phyloP scores from a whole-genome alignment of 2,888 invertebrate species.

The Ethmia dodecea region DNA sequence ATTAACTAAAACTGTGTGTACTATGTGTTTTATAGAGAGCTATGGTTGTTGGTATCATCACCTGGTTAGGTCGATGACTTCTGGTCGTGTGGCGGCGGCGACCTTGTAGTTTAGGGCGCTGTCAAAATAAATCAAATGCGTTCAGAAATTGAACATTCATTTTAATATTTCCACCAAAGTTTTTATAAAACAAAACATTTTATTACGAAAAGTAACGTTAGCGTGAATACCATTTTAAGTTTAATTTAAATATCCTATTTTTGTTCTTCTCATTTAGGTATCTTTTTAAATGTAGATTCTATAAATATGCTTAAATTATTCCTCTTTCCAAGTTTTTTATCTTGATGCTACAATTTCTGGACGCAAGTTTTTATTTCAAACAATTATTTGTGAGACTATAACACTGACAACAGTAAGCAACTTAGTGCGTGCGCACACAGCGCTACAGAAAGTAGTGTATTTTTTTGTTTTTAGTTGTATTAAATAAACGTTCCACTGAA shows the following conservation, averaged over 20 bases:
- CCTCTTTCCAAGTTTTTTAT: no score
- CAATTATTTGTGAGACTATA: slow-evolving; percentile 32
- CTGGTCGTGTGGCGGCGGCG: slow-evolving; percentile 10
- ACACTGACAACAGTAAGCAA: slow-evolving; percentile 63
- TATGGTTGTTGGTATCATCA: slow-evolving; percentile 59
- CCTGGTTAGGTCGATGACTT: slow-evolving; percentile 27
- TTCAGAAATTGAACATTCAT: slow-evolving; percentile 3
- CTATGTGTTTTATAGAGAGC: slow-evolving; percentile 71
- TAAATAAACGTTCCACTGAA: no score
- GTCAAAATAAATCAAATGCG: slow-evolving; percentile 1
- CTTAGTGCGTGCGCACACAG: slow-evolving; percentile 57
- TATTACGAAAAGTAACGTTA: no score
- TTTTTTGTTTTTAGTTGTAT: no score
- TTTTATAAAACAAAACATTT: background rate
- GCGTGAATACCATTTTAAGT: no score
- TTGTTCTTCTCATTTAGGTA: no score
- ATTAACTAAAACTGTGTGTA: slow-evolving; percentile 76
- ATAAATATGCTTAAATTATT: background rate
- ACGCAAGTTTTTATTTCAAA: slow-evolving; percentile 14
- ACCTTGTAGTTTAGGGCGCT: slow-evolving; percentile 1
- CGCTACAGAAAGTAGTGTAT: slow-evolving; percentile 33
- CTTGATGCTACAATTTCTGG: slow-evolving; percentile 12
- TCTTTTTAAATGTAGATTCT: no score
- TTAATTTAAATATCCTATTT: no score
- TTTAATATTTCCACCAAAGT: background rate